A percentile compares a stretch with the other conserved stretches of the same genome.
Evolutionary conservation across 2,797 vertebrate species (phyloP).

Genomic region (Natrix natrix): DNA sequence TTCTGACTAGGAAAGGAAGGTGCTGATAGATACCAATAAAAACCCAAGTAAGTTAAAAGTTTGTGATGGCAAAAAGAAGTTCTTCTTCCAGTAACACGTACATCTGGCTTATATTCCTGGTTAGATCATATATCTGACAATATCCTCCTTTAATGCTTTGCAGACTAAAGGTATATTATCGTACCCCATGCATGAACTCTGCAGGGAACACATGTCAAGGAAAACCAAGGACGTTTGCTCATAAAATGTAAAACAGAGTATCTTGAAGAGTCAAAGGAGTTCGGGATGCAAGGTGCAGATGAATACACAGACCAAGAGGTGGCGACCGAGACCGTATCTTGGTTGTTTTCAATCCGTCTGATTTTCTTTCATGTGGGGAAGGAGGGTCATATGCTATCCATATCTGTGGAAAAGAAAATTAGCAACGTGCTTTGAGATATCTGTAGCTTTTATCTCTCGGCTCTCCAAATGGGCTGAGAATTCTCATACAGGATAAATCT

Average conservation of each 20-base stretch:
- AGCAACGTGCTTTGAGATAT: neutral
- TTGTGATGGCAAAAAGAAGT: slow-evolving; percentile 47
- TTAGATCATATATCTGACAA: slow-evolving; percentile 72
- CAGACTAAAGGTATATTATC: slow-evolving; percentile 71
- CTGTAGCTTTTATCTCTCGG: slow-evolving; percentile 61
- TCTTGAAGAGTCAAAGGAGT: neutral
- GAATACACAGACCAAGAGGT: slow-evolving; percentile 45
- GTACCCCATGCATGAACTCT: slow-evolving; percentile 68
- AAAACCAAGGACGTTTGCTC: slow-evolving; percentile 49
- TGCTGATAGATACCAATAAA: slow-evolving; percentile 66
- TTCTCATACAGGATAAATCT: slow-evolving; percentile 57
- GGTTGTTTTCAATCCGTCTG: fast-evolving
- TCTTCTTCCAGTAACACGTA: slow-evolving; percentile 56
- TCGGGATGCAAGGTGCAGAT: slow-evolving; percentile 18
- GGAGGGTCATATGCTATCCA: neutral
- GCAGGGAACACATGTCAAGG: slow-evolving; percentile 56
- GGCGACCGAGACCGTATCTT: slow-evolving; percentile 53
- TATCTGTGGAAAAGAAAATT: neutral
- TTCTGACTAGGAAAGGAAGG: slow-evolving; percentile 49
- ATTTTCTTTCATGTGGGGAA: neutral
- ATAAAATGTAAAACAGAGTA: slow-evolving; percentile 21
- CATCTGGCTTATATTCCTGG: slow-evolving; percentile 69
- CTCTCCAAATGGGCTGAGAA: slow-evolving; percentile 6
- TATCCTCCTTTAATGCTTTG: slow-evolving; percentile 70
- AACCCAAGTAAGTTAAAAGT: slow-evolving; percentile 40